phyloP scores from a whole-genome alignment of 1,140 invertebrate genomes.

The Periplaneta americana region DNA sequence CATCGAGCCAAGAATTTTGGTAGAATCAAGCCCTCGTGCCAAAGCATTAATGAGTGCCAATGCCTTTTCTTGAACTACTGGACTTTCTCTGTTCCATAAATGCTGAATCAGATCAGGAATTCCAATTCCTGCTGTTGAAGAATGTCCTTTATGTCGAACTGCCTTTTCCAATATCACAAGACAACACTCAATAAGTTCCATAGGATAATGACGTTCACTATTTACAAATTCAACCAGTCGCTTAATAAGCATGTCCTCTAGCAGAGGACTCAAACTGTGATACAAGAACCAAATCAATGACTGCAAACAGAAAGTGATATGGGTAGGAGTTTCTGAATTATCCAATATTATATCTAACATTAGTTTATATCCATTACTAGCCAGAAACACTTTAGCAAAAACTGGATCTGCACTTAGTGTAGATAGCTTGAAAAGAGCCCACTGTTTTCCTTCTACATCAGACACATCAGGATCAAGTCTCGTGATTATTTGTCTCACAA shows the following conservation, averaged over 20 bases:
- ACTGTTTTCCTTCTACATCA: not conserved
- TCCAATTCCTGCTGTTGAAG: not conserved
- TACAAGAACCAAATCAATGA: not conserved
- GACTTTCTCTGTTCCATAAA: not conserved
- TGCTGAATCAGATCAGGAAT: constrained; percentile 1
- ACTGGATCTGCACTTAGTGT: not conserved
- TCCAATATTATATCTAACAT: not conserved
- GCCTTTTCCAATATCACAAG: not conserved
- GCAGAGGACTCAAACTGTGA: not conserved
- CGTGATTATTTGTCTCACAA: not conserved
- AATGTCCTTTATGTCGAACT: not conserved
- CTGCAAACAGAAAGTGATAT: not conserved
- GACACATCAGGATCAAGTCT: not conserved
- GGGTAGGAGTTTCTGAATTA: not conserved
- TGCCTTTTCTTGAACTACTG: not conserved
- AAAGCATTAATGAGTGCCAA: constrained; percentile 7
- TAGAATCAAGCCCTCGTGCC: not conserved
- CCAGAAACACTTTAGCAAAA: constrained; percentile 2
- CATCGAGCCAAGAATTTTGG: not conserved
- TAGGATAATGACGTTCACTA: not conserved
- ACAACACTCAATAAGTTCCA: not conserved
- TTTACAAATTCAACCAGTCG: not conserved
- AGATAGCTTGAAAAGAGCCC: not conserved
- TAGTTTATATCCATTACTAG: not conserved
- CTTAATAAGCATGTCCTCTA: not conserved